Evolutionary conservation across 2,888 invertebrate species (phyloP).

Genomic region (Dorcus parallelipipedus): DNA sequence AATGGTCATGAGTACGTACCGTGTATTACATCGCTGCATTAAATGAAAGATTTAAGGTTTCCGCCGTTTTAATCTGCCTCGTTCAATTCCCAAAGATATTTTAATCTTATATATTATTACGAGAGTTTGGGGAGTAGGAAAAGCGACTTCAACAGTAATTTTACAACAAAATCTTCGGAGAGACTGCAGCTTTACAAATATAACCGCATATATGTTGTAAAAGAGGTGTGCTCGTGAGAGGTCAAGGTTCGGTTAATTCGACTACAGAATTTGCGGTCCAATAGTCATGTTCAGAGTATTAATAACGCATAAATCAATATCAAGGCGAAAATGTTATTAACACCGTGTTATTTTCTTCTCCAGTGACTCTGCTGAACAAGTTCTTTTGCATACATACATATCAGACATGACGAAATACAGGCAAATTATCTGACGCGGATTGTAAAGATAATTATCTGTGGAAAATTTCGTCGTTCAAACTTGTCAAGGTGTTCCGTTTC

Average conservation of each 20-base stretch:
- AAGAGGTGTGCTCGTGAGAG: conserved; percentile 10
- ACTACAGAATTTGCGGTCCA: not conserved
- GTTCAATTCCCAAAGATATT: not conserved
- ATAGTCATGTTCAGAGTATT: not conserved
- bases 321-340: not conserved
- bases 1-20: conserved; percentile 16
- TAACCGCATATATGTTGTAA: not conserved
- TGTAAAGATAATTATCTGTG: no score
- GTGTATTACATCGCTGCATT: conserved; percentile 13
- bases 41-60: conserved; percentile 15
- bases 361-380: no score
- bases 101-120: not conserved
- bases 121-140: no score
- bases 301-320: not conserved
- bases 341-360: no score
- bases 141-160: no score
- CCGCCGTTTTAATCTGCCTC: not conserved
- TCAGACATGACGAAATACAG: no score
- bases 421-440: no score
- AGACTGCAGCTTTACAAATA: no score
- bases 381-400: no score
- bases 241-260: conserved; percentile 10
- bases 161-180: no score
- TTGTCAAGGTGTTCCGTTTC: no score
- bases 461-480: no score